Base-by-base conservation (phyloP, 2,888 invertebrate genomes). In the Tachina grossa region DNA sequence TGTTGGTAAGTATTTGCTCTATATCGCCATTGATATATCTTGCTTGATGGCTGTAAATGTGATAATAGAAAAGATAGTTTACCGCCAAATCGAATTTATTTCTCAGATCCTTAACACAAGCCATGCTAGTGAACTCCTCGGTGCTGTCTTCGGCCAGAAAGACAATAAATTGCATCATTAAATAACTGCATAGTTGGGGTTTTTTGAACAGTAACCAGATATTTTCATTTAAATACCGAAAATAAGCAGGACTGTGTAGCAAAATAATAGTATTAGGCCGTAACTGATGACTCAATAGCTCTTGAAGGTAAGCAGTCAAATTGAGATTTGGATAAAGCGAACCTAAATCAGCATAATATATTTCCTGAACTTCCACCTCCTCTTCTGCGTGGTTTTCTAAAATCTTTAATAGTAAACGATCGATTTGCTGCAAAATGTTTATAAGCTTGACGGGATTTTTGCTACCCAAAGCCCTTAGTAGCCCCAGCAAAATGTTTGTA, bases 151-250 rank as follows among this genome's bases (percentile, higher is more conserved):
- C 14, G 4, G 83, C 41, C 10, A 92, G 1, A 49, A 88, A 83
- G 3, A 61, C 9, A 1, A 89, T 47, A 8, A 91, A 90, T n/a
- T 89, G 88, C 0, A 89, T 22, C 92, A 92, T 91, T n/a, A 92
- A 81, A 45, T 92, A 92, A 83, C 87, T 89, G 55, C 89, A 89
- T 0, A 90, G n/a, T 1, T 59, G 3, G 1, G 11, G 13, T 1
- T 69, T 63, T 16, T 49, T 13, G 1, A 63, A 49, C n/a, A 1
- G 2, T 1, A 11, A 11, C 75, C 59, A 71, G 6, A 41, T 4
- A 1, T 57, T 19, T 6, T 69, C 16, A 13, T 66, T 69, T 19
- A 84, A 14, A 39, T 43, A 14, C 2, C 76, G 41, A 1, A 85
- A 76, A 59, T 76, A 85, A 1, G 71, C 16, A 9, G 65, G 51